Evolutionary conservation across 2,797 vertebrate genomes (phyloP).

Genomic region (Tauraco hartlaubi): DNA sequence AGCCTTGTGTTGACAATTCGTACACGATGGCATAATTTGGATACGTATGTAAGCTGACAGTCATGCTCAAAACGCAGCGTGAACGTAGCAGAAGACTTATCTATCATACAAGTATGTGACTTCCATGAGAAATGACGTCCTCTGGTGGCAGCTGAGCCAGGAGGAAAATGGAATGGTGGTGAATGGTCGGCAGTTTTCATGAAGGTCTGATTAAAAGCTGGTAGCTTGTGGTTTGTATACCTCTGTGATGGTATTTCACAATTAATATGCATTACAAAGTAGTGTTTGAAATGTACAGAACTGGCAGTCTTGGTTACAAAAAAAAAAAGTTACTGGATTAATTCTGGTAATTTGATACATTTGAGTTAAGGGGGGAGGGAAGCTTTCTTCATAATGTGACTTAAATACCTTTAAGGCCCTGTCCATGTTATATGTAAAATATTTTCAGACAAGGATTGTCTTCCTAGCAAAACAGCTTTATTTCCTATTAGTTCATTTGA

Average conservation of each 20-base stretch:
- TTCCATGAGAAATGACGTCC: background rate
- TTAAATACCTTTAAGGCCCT: background rate
- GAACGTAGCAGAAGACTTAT: background rate
- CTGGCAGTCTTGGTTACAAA: background rate
- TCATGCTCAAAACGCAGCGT: background rate
- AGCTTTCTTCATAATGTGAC: background rate
- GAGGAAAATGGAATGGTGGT: background rate
- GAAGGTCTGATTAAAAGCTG: background rate
- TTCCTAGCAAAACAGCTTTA: background rate
- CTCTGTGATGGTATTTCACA: background rate
- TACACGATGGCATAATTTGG: accelerated
- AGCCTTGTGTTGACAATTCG: background rate
- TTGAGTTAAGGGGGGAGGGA: background rate
- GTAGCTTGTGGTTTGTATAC: background rate
- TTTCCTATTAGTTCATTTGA: background rate
- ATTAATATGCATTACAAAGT: background rate
- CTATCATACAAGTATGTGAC: background rate
- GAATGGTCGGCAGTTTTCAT: background rate
- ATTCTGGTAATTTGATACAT: background rate
- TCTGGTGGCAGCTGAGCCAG: background rate
- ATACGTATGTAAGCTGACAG: accelerated
- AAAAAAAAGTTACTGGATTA: background rate
- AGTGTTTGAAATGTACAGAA: background rate
- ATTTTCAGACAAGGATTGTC: background rate
- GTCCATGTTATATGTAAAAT: background rate